A percentile compares a stretch with the other conserved stretches of the same genome.
phyloP scores from a whole-genome alignment of 2,113 vertebrate species.

The Xiphophorus maculatus region DNA sequence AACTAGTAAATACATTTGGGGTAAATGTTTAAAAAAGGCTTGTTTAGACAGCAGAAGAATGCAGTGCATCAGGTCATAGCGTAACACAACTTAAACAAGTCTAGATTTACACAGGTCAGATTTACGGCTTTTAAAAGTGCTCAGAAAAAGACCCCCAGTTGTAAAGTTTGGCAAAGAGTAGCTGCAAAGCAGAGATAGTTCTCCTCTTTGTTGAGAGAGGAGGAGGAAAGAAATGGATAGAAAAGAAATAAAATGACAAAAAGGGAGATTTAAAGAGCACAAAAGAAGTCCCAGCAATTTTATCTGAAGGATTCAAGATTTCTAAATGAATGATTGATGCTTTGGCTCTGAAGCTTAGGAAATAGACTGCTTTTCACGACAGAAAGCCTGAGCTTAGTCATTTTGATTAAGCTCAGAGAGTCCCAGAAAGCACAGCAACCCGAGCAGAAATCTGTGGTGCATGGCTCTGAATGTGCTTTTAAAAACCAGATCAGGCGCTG shows the following conservation, averaged over 20 bases:
- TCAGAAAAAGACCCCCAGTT: conserved; percentile 58
- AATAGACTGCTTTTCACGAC: conserved; percentile 36
- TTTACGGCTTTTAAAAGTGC: conserved; percentile 72
- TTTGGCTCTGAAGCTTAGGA: conserved; percentile 46
- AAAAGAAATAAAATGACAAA: conserved; percentile 26
- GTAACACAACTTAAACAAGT: conserved; percentile 65
- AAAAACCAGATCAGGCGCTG: conserved; percentile 63
- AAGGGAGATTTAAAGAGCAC: conserved; percentile 23
- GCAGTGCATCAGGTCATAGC: conserved; percentile 69
- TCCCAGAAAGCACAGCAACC: conserved; percentile 36
- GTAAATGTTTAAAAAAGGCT: conserved; percentile 74
- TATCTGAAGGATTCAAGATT: conserved; percentile 46
- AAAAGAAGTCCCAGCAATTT: conserved; percentile 45
- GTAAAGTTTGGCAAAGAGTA: conserved; percentile 65
- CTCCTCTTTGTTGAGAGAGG: conserved; percentile 39
- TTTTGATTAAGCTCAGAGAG: conserved; percentile 59
- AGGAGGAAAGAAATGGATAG: conserved; percentile 6
- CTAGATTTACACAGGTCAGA: conserved; percentile 67
- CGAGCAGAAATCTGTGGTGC: conserved; percentile 45
- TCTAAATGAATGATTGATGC: conserved; percentile 58
- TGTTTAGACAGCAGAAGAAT: conserved; percentile 71
- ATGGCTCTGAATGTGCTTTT: conserved; percentile 33
- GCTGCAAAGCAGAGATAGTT: conserved; percentile 58
- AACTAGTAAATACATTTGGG: conserved; percentile 74
- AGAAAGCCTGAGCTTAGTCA: conserved; percentile 55